Percentiles rank a stretch among this genome's conserved stretches.
These are phyloP conservation scores for Rotaria magnacalcarata DNA, from an alignment of 2,888 invertebrate species.

Conservation along the genomic window DNA sequence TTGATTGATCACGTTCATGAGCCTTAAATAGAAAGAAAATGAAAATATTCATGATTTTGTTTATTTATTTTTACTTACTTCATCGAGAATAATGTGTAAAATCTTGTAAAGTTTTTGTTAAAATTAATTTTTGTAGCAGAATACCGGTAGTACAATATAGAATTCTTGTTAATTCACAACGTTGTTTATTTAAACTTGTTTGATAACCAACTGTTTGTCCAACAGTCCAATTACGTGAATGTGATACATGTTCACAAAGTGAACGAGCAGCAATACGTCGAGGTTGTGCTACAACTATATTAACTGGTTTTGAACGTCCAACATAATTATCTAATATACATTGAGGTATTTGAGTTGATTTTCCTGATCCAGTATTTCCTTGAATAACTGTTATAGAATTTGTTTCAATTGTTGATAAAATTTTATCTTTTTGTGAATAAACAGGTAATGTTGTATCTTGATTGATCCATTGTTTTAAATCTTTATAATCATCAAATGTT, in stretches of 20 bases:
- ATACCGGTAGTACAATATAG: no score
- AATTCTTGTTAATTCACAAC: no score
- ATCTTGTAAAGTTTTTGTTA: no score
- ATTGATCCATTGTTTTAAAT: constrained; percentile 1
- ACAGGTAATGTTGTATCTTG: constrained; percentile 5
- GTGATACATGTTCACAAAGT: constrained; percentile 76
- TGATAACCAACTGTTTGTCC: no score
- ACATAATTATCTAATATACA: constrained; percentile 78
- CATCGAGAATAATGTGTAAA: no score
- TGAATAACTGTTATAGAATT: constrained; percentile 39
- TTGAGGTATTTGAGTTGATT: constrained; percentile 85
- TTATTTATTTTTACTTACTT: no score
- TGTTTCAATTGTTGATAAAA: not conserved
- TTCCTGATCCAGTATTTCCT: constrained; percentile 74
- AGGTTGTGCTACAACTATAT: constrained; percentile 84
- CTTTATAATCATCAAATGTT: not conserved
- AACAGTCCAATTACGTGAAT: no score
- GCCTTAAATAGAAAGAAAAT: no score
- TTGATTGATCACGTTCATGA: constrained; percentile 65
- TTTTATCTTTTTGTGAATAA: not conserved
- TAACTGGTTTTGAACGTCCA: constrained; percentile 67
- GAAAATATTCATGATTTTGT: no score
- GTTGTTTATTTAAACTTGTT: no score
- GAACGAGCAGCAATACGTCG: constrained; percentile 84
- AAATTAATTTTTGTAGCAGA: no score